Conservation (phyloP, 2,797 vertebrate genomes). For the Euphonia xanthogaster region DNA sequence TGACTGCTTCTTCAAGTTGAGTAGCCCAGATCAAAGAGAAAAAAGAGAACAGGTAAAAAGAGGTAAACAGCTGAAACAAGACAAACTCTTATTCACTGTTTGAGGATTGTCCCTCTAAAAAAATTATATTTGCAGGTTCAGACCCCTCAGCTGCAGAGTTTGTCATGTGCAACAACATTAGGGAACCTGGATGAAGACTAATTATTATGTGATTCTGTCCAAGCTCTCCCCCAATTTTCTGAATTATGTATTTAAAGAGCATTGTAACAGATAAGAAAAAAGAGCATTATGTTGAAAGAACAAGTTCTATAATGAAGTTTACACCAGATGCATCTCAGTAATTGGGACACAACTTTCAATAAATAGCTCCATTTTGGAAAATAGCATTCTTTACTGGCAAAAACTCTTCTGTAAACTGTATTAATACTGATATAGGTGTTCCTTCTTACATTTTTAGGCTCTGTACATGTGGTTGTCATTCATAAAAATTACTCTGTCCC, state of each 20-base stretch:
- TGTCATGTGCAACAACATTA: background rate
- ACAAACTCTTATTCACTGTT: background rate
- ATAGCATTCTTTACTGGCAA: background rate
- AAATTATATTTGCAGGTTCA: background rate
- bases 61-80: background rate
- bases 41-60: background rate
- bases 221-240: background rate
- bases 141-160: background rate
- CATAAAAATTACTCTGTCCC: background rate
- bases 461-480: background rate
- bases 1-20: background rate
- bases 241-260: background rate
- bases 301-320: background rate
- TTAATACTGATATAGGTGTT: constrained; percentile 43
- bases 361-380: background rate
- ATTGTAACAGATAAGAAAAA: background rate
- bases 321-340: background rate
- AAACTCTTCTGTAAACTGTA: background rate
- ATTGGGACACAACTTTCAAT: background rate
- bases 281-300: background rate
- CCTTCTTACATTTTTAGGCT: background rate
- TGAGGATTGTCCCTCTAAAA: background rate
- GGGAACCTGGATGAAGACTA: background rate
- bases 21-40: background rate
- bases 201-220: background rate